Conservation (phyloP, 2,888 invertebrate species). For the Shargacucullia verbasci region DNA sequence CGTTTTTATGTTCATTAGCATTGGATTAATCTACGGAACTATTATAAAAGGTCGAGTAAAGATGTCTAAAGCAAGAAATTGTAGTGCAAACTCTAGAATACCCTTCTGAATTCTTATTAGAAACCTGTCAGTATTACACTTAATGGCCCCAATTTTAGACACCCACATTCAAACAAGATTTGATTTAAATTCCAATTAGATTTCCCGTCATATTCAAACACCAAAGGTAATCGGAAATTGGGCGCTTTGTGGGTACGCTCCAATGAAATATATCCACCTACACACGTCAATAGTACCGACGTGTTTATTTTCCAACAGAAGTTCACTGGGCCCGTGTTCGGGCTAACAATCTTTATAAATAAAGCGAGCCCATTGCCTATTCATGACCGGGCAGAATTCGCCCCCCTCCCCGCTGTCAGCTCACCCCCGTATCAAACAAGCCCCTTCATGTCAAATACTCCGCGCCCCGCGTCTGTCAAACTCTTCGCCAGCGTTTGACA, state of each 20-base stretch:
- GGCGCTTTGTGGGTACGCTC: constrained; percentile 39
- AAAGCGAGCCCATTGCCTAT: constrained; percentile 89
- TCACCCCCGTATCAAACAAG: constrained; percentile 88
- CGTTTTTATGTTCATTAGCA: background rate
- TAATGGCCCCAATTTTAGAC: constrained; percentile 34
- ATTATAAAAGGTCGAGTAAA: no score
- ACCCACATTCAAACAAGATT: constrained; percentile 35
- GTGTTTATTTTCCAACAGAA: constrained; percentile 81
- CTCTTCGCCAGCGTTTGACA: constrained; percentile 89
- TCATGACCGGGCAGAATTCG: constrained; percentile 88
- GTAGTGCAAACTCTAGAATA: no score
- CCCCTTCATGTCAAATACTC: constrained; percentile 89
- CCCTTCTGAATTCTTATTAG: constrained; percentile 10
- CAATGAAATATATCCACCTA: constrained; percentile 48
- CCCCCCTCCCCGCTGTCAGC: constrained; percentile 78
- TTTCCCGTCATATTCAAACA: constrained; percentile 21
- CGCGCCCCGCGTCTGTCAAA: constrained; percentile 89
- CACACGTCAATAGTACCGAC: constrained; percentile 69
- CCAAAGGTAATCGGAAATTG: constrained; percentile 34
- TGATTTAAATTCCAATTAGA: constrained; percentile 42
- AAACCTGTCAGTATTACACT: constrained; percentile 30
- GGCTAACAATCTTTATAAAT: constrained; percentile 88
- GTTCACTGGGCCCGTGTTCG: constrained; percentile 82
- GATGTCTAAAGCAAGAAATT: no score
- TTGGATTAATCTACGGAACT: no score